Base-by-base conservation (phyloP, 2,113 vertebrate genomes). In the Bubalus kerabau region DNA sequence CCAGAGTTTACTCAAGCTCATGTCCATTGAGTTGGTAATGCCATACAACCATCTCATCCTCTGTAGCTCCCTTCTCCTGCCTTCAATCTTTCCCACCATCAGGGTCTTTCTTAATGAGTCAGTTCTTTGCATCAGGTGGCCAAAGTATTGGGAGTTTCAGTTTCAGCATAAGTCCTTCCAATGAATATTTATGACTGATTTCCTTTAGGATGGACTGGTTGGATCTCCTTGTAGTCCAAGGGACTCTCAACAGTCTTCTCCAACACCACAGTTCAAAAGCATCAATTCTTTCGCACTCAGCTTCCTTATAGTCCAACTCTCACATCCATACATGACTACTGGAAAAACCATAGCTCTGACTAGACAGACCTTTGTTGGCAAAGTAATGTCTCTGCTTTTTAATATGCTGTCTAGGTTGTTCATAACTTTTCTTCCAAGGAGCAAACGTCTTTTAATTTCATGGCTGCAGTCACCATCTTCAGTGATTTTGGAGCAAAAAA, bases 1-100 rank as follows among this genome's bases (percentile, higher is more conserved):
- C 62, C 1, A 0, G 62, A n/a, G 32, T 64, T 64, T 64, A 64
- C 32, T n/a, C 3, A 17, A 17, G 3, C 32, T 17, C 30, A 64
- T 64, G 60, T 32, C 30, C 60, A 32, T 57, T 24, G 23, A 57
- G 56, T 57, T 8, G 0, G 60, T 64, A 30, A 64, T 64, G 30
- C 32, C 62, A 62, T 62, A 13, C 30, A 7, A 62, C 60, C 62
- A n/a, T 64, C 6, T n/a, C 32, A n/a, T 17, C 62, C 7, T 4
- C 62, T 64, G 30, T n/a, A 0, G 1, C 13, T 11, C 30, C 62
- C 62, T n/a, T 64, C 62, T 64, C 30, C 62, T 64, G 62, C 15
- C 30, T n/a, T 17, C 62, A 64, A n/a, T 8, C 30, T 64, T 64
- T 8, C 7, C 62, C 15, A 32, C 6, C 30, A 64, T n/a, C 30